Conservation (phyloP, 2,797 vertebrate genomes). For the Rhinoraja longicauda region DNA sequence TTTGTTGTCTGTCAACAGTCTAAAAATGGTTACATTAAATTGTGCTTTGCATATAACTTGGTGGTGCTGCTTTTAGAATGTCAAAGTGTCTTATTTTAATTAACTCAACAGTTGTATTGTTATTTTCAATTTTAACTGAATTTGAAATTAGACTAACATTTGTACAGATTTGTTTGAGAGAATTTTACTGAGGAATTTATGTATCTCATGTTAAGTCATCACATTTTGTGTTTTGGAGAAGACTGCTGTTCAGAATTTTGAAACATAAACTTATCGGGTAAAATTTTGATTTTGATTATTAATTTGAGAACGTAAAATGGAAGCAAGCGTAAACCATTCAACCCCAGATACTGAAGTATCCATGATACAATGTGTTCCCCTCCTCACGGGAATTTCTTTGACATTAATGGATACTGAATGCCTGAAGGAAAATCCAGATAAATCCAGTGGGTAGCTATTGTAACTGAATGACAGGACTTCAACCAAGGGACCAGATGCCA, state of each 20-base stretch:
- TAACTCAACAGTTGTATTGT: background rate
- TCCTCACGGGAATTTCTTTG: no score
- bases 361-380: no score
- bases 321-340: no score
- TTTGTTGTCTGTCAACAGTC: conserved; percentile 18
- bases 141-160: background rate
- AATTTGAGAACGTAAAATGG: no score
- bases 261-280: background rate
- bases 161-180: background rate
- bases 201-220: background rate
- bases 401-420: no score
- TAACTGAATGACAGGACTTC: no score
- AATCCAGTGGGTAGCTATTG: no score
- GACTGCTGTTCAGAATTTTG: background rate
- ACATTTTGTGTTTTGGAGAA: background rate
- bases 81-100: background rate
- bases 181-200: background rate
- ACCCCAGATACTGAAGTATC: no score
- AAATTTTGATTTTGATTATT: no score
- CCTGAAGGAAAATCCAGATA: no score
- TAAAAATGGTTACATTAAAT: background rate
- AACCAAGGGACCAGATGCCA: no score
- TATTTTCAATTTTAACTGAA: background rate
- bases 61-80: background rate
- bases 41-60: background rate